Base-by-base conservation (phyloP, 2,113 vertebrate genomes). In the Chionomys nivalis region DNA sequence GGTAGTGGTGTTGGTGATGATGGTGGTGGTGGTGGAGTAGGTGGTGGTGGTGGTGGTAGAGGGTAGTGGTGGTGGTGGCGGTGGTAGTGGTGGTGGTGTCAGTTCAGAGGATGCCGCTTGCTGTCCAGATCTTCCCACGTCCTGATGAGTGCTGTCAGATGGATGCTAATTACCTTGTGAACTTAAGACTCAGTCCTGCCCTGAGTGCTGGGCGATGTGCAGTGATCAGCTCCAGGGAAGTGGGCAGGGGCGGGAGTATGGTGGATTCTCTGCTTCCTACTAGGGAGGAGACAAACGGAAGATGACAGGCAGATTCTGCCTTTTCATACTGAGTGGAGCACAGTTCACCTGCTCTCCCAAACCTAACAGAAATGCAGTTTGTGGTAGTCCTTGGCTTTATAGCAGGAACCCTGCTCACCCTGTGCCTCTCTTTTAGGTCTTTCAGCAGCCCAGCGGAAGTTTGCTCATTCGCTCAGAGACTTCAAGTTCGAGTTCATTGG, bases 401-500 rank as follows among this genome's bases (percentile, higher is more conserved):
- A 77, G 1, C 26, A 42, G 75, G 58, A 11, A 55, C 2, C 39
- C 21, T 0, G 21, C 75, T 72, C 66, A 83, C 31, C 44, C 70
- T 19, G 36, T 3, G 3, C 73, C 63, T 96, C 92, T 97, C 90
- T 88, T 75, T 98, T 98, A 99, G 99, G 98, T 97, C 99, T 99
- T 72, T 99, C 99, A 26, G 98, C 99, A 97, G 99, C 99, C 14
- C 99, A 99, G 98, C 98, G 99, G 61, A 99, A 99, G 98, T 99
- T 99, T 92, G 99, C 99, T 3, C 99, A 99, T 86, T 99, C 99
- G 73, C 98, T 99, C 87, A 98, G 99, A 94, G 99, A 99, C 81
- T 99, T 99, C 94, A 99, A 99, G 73, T 99, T 99, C 94, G 99
- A 99, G 97, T 99, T 99, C 97, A 99, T 99, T 3, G 99, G 99